Percentiles rank a stretch among this genome's conserved stretches.
Evolutionary conservation across 92 coral and sea anemone genomes (phyloP).

Genomic region (Porites evermanni): DNA sequence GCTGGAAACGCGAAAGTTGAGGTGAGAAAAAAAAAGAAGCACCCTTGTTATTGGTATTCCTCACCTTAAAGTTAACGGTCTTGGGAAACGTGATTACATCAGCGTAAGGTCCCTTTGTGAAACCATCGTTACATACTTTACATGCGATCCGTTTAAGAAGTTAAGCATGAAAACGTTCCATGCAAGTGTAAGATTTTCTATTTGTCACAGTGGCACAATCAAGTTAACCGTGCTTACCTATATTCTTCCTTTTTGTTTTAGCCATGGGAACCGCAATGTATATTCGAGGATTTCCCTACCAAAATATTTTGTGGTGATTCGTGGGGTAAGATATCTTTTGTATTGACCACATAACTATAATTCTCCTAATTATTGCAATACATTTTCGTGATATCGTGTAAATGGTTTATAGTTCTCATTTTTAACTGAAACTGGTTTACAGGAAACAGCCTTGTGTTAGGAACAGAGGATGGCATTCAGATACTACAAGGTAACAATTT

Average conservation of each 20-base stretch:
- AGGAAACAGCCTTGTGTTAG: conserved; percentile 85
- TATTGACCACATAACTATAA: background rate
- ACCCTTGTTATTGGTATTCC: no score
- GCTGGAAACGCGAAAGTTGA: conserved; percentile 77
- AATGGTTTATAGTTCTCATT: background rate
- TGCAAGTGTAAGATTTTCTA: no score
- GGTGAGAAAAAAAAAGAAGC: conserved; percentile 26
- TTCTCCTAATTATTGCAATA: no score
- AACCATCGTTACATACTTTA: no score
- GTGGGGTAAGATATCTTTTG: conserved; percentile 76
- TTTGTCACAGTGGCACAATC: background rate
- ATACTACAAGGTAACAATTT: conserved; percentile 68
- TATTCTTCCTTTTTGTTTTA: conserved; percentile 23
- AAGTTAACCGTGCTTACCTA: background rate
- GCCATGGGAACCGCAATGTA: conserved; percentile 95
- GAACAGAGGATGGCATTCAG: conserved; percentile 93
- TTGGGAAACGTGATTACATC: no score
- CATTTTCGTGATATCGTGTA: no score
- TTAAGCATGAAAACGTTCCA: no score
- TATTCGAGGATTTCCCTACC: conserved; percentile 88
- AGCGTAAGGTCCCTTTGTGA: no score
- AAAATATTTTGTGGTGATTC: conserved; percentile 96
- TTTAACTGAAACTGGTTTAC: background rate
- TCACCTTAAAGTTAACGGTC: no score
- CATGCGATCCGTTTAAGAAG: no score